Percentiles rank a stretch among this genome's conserved stretches.
Evolutionary conservation across 1,140 invertebrate genomes (phyloP).

Genomic region (Drosophila teissieri): DNA sequence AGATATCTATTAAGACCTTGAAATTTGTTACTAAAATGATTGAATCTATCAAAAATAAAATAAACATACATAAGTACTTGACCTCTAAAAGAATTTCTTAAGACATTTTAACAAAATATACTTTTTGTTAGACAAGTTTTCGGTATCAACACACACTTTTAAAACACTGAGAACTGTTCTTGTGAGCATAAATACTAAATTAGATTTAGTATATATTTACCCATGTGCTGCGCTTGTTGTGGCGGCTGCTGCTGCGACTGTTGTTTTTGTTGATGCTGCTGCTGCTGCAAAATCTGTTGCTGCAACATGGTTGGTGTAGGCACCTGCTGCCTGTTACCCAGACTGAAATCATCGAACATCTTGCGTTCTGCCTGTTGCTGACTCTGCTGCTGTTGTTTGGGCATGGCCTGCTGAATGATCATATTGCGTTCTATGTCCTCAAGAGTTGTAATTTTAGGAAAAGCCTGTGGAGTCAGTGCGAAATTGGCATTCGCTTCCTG

Average conservation of each 20-base stretch:
- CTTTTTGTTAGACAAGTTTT: neutral
- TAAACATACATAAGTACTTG: too few relatives aligned
- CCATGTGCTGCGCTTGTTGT: constrained; percentile 56
- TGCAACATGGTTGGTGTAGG: constrained; percentile 61
- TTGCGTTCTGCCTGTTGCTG: constrained; percentile 38
- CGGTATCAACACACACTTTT: too few relatives aligned
- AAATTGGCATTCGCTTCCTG: constrained; percentile 66
- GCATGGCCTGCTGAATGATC: constrained; percentile 77
- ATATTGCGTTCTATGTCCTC: constrained; percentile 84
- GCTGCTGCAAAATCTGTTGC: constrained; percentile 32
- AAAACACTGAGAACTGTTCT: too few relatives aligned
- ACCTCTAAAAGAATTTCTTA: neutral
- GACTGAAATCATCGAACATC: constrained; percentile 55
- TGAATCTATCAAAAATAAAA: too few relatives aligned
- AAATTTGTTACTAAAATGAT: too few relatives aligned
- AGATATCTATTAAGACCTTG: neutral
- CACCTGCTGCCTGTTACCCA: constrained; percentile 59
- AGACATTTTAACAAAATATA: neutral
- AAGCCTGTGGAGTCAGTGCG: constrained; percentile 42
- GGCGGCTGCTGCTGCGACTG: constrained; percentile 37
- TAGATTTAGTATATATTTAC: constrained; percentile 27
- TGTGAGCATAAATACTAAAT: too few relatives aligned
- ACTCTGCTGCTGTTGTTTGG: constrained; percentile 43
- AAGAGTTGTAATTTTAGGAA: constrained; percentile 74
- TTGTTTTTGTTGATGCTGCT: constrained; percentile 22